Percentiles rank a stretch among this genome's conserved stretches.
Evolutionary conservation across 2,797 vertebrate species (phyloP).

Genomic region (Protonibea diacanthus): DNA sequence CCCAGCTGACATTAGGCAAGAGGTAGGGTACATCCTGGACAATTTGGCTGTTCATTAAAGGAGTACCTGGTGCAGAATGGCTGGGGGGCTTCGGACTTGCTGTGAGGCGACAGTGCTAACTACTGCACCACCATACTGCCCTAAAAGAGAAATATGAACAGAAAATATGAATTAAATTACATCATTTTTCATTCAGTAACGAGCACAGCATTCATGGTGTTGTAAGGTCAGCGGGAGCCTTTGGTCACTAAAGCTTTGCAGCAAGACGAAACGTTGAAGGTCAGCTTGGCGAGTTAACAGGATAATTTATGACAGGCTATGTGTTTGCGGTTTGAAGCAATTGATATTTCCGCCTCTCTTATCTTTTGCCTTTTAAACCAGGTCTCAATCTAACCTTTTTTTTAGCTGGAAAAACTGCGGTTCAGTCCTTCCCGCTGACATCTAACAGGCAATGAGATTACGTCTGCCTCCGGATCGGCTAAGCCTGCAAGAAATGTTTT

Average conservation of each 20-base stretch:
- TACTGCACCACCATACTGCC: no score
- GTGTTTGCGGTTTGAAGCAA: conserved; percentile 16
- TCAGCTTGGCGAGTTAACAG: conserved; percentile 16
- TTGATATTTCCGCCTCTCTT: conserved; percentile 19
- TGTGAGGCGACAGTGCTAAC: no score
- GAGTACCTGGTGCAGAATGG: no score
- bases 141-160: neutral
- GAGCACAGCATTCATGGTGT: neutral
- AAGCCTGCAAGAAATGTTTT: conserved; percentile 43
- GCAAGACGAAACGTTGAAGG: conserved; percentile 37
- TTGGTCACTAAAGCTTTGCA: conserved; percentile 13
- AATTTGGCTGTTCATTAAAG: no score
- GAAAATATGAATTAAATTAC: neutral
- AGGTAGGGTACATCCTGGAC: no score
- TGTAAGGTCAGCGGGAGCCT: conserved; percentile 44
- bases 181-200: conserved; percentile 35
- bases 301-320: conserved; percentile 8
- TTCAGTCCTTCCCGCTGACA: conserved; percentile 37
- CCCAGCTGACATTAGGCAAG: no score
- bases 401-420: neutral
- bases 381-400: conserved; percentile 9
- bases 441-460: conserved; percentile 38
- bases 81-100: no score
- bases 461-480: conserved; percentile 9
- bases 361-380: conserved; percentile 38